phyloP scores from a whole-genome alignment of 2,888 invertebrate species.

The Aleiodes leptofemur region DNA sequence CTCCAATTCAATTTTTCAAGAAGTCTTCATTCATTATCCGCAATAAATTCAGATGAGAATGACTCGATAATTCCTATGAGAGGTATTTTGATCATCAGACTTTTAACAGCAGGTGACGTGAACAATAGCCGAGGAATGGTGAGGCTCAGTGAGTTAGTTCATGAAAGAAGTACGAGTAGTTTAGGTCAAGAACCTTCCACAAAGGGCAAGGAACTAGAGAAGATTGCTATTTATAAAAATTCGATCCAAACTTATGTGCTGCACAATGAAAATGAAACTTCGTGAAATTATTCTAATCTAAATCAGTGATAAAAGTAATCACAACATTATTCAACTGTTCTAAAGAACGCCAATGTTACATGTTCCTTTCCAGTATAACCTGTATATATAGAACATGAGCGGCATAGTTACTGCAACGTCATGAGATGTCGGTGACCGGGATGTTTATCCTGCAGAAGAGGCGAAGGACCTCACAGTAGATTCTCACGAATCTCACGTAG shows the following conservation, averaged over 20 bases:
- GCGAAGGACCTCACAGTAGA: conserved; percentile 60
- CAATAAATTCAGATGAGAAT: background rate
- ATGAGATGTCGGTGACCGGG: conserved; percentile 68
- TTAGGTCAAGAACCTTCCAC: conserved; percentile 65
- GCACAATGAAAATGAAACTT: conserved; percentile 13
- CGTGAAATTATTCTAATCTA: background rate
- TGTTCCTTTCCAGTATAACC: background rate
- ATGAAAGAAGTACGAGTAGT: conserved; percentile 53
- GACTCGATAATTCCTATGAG: no score
- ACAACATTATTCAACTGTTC: background rate
- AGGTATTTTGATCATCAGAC: no score
- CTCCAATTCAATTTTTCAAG: no score
- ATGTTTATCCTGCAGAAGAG: conserved; percentile 63
- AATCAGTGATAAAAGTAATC: background rate
- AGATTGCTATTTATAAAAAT: conserved; percentile 41
- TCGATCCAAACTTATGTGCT: background rate
- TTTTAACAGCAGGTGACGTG: conserved; percentile 31
- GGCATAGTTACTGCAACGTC: conserved; percentile 45
- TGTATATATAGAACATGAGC: background rate
- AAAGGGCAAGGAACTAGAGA: conserved; percentile 65
- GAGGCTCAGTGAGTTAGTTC: conserved; percentile 26
- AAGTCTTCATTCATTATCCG: background rate
- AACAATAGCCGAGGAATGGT: conserved; percentile 14
- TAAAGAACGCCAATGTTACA: background rate
- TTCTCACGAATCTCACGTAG: conserved; percentile 46